Conservation (phyloP, 2,797 vertebrate genomes). For the Steatocranus sp. region DNA sequence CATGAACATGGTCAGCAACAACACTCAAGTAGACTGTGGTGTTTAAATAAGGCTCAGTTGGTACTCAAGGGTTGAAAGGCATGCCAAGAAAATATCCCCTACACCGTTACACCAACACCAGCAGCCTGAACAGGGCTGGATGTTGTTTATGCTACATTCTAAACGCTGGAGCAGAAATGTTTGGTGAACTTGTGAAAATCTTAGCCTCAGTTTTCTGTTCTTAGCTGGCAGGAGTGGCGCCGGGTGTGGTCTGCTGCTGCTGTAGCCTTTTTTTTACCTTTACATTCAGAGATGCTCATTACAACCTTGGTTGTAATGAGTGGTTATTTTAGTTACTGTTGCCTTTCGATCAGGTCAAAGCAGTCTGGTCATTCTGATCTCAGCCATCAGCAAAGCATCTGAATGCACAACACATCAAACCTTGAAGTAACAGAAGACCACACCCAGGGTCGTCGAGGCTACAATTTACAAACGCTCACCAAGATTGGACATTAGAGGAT, state of each 20-base stretch:
- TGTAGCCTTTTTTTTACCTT: background rate
- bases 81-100: background rate
- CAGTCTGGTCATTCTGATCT: background rate
- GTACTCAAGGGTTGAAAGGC: background rate
- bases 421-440: background rate
- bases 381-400: background rate
- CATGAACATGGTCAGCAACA: background rate
- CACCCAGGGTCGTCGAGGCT: background rate
- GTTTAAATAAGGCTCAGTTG: background rate
- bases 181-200: background rate
- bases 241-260: accelerated
- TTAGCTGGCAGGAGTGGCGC: background rate
- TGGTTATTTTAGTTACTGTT: background rate
- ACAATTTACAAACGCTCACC: background rate
- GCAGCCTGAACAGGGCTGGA: background rate
- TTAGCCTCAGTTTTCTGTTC: background rate
- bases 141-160: background rate
- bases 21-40: background rate
- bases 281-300: background rate
- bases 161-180: background rate
- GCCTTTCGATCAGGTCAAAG: background rate
- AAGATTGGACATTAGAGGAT: background rate
- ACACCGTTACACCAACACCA: accelerated
- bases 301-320: accelerated
- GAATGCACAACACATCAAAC: background rate